Evolutionary conservation across 2,797 vertebrate species (phyloP), one percentile per base, ranked within the genome.

Genomic region (Sebastolobus alascanus): DNA sequence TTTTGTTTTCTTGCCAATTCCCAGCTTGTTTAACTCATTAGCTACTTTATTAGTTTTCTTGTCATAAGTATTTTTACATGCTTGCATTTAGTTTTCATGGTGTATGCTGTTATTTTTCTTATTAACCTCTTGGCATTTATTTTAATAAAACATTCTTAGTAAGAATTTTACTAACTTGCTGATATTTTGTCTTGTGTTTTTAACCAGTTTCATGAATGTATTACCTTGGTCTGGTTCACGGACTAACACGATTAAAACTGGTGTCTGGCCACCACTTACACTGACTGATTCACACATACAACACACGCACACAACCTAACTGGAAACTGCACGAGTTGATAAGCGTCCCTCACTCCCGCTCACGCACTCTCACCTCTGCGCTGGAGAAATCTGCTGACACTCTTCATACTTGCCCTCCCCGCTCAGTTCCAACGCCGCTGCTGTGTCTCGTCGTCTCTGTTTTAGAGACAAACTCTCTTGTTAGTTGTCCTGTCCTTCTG

Each of bases 61-160:
- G 95, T 97, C 94, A 96, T 93, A 95, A 94, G 94, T 95, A 96
- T 96, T 97, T 96, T 97, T 96, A 96, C 96, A 96, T 96, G 96
- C 96, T 96, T 97, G 96, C 96, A 89, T 97, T 97, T 96, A 95
- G 95, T 96, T 96, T 96, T 96, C 95, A 97, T 96, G 95, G 96
- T 97, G 95, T 97, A 96, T 96, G 96, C 96, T 96, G 95, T 96
- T 96, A 94, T 95, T 96, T 96, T 96, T 95, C 95, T 96, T 96
- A 96, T 97, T 96, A 97, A 96, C 96, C 95, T 95, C 94, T 95
- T 96, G 95, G 93, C 96, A 96, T 96, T 97, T 97, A 97, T 96
- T 97, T 97, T 96, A 96, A 97, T 96, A 96, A 96, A 97, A 96
- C 96, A 96, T 97, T 97, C 96, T 96, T 96, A 97, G 96, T 96